A percentile compares a stretch with the other conserved stretches of the same genome.
These are phyloP conservation scores for Halocaridina rubra DNA, from an alignment of 2,888 invertebrate genomes.

Conservation along the genomic window DNA sequence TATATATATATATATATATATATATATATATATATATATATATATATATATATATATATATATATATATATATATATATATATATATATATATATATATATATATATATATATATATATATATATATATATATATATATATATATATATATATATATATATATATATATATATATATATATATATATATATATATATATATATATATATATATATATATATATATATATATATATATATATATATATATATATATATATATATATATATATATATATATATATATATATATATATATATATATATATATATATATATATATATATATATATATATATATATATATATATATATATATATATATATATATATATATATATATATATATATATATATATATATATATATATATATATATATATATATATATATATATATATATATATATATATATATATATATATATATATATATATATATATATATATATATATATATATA, in stretches of 20 bases:
- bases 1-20: not conserved
- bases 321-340: not conserved
- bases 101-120: not conserved
- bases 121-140: not conserved
- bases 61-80: not conserved
- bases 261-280: not conserved
- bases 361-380: not conserved
- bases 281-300: not conserved
- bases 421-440: conserved; percentile 23
- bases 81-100: not conserved
- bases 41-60: not conserved
- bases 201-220: not conserved
- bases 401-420: conserved; percentile 16
- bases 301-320: not conserved
- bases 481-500: conserved; percentile 23
- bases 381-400: conserved; percentile 18
- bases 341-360: not conserved
- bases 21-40: not conserved
- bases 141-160: not conserved
- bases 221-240: not conserved
- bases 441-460: conserved; percentile 28
- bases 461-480: conserved; percentile 32
- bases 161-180: not conserved
- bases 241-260: not conserved
- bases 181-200: not conserved